Evolutionary conservation across 2,888 invertebrate species (phyloP).

Genomic region (Hydroisotoma schaefferi): DNA sequence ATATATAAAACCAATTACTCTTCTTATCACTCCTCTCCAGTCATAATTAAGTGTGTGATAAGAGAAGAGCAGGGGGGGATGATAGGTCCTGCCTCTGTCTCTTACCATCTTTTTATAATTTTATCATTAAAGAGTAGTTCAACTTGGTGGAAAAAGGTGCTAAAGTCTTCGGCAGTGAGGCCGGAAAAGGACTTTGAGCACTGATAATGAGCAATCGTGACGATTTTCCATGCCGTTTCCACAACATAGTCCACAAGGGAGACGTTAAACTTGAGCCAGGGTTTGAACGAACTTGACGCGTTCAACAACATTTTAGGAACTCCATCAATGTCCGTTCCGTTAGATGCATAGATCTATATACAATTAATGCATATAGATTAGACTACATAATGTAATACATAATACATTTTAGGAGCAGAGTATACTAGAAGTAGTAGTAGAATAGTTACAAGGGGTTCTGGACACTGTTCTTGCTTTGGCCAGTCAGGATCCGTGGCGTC

Average conservation of each 20-base stretch:
- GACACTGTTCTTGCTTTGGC: conserved; percentile 23
- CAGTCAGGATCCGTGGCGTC: background rate
- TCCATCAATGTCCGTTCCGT: conserved; percentile 2
- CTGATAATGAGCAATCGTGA: conserved; percentile 33
- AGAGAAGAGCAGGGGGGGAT: no score
- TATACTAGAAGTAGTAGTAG: no score
- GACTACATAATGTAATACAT: background rate
- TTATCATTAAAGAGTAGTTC: conserved; percentile 32
- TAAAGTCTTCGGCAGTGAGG: conserved; percentile 18
- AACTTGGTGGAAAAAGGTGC: conserved; percentile 27
- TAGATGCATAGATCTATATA: conserved; percentile 15
- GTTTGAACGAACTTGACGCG: conserved; percentile 12
- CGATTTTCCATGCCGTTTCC: conserved; percentile 36
- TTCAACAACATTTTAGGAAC: conserved; percentile 6
- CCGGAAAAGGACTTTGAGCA: conserved; percentile 32
- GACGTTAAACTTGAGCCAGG: conserved; percentile 25
- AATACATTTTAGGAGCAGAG: no score
- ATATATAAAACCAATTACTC: background rate
- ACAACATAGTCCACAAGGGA: conserved; percentile 32
- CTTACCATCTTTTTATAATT: conserved; percentile 34
- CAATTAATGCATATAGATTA: background rate
- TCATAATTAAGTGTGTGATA: no score
- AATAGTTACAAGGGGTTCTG: conserved; percentile 12
- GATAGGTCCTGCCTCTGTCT: conserved; percentile 2
- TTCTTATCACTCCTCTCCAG: background rate